Evolutionary conservation across 2,797 vertebrate species (phyloP).

Genomic region (Cyclopterus lumpus): DNA sequence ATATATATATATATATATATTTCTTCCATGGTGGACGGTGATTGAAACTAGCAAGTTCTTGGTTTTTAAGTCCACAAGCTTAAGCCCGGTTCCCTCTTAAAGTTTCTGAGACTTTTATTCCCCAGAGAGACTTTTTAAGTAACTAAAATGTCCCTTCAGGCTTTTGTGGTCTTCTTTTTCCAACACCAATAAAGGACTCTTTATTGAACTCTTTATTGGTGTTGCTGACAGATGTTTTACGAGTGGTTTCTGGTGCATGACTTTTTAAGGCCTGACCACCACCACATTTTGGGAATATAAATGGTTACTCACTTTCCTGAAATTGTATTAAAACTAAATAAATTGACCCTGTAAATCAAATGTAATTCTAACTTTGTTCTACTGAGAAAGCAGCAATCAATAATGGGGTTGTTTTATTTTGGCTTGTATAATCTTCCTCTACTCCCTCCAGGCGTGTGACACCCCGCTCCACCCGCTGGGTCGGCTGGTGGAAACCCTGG

Average conservation of each 20-base stretch:
- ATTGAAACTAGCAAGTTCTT: no score
- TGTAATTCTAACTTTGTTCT: neutral
- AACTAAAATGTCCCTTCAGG: neutral
- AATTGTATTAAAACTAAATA: neutral
- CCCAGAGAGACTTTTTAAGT: no score
- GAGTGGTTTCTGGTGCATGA: no score
- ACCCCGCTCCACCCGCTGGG: constrained; percentile 94
- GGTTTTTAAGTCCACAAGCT: no score
- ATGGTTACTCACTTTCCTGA: neutral
- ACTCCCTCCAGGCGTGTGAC: constrained; percentile 91
- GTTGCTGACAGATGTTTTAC: no score
- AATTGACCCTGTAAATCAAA: neutral
- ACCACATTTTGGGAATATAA: neutral
- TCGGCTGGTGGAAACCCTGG: constrained; percentile 91
- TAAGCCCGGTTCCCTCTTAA: no score
- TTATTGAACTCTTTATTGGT: no score
- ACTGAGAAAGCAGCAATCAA: neutral
- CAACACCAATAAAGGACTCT: no score
- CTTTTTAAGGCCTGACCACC: no score
- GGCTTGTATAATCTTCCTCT: neutral
- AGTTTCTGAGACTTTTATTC: no score
- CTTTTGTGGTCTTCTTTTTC: neutral
- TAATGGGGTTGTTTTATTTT: neutral
- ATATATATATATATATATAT: no score
- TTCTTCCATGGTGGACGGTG: no score